Evolutionary conservation across 2,797 vertebrate species (phyloP), one percentile per base, ranked within the genome.

Genomic region (Gymnothorax reevesii): DNA sequence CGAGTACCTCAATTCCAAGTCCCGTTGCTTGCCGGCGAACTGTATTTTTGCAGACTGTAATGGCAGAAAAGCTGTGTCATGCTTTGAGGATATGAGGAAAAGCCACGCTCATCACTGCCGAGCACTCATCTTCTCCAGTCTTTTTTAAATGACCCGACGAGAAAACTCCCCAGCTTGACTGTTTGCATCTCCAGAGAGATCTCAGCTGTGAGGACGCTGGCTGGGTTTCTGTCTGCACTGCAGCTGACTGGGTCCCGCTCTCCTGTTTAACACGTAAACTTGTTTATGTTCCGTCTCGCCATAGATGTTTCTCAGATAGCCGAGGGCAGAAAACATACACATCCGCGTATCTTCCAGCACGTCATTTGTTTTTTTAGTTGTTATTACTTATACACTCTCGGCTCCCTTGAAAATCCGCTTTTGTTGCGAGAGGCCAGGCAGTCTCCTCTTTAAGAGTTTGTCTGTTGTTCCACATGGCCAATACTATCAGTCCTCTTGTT

Each of bases 101-200:
- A 42, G 62, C 33, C 66, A 52, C 49, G 20, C 27, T 86, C 87
- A 87, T 52, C 69, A 86, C 52, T 55, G 77, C 69, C 55, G 8
- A 9, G 64, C 60, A 62, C 82, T 84, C 82, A 22, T 82, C 64
- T 49, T 49, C 52, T 73, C 80, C 27, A 7, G 54, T 85, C 57
- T 60, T 42, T 42, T 75, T 10, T n/a, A 27, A 80, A 64, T 10
- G 17, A 13, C n/a, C 42, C 52, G 57, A 57, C 54, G 42, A 42
- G 20, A 54, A 83, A 33, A 8, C n/a, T 4, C 57, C 55, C 52
- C n/a, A n/a, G 17, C 12, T 54, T 73, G 52, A 25, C 9, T 5
- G 66, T 6, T 22, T 91, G 89, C 3, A 33, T 89, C 92, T 94
- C 91, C 91, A 91, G 86, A 90, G 92, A 92, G 92, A 92, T 94